Conservation (phyloP, 2,888 invertebrate genomes). For the Oegoconia quadripuncta region DNA sequence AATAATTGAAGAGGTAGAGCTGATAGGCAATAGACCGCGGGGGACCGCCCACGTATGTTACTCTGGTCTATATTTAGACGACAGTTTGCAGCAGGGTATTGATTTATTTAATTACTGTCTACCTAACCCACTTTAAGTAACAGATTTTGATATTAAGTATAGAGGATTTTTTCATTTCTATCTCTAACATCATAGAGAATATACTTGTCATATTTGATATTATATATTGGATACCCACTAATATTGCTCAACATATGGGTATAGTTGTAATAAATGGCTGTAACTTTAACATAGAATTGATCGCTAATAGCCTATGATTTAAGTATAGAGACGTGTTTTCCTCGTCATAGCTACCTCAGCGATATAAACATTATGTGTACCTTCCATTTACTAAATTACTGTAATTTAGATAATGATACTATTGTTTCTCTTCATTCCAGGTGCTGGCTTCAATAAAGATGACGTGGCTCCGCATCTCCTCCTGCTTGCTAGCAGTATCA, state of each 20-base stretch:
- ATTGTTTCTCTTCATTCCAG: conserved; percentile 49
- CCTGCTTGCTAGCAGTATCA: conserved; percentile 49
- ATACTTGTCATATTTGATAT: too few relatives aligned
- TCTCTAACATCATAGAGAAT: too few relatives aligned
- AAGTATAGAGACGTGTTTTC: conserved; percentile 31
- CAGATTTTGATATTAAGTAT: too few relatives aligned
- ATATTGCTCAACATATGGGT: too few relatives aligned
- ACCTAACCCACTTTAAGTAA: too few relatives aligned
- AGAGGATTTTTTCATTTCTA: too few relatives aligned
- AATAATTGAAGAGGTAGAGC: conserved; percentile 55
- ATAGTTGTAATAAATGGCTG: conserved; percentile 36
- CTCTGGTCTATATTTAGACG: conserved; percentile 52
- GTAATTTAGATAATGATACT: not conserved
- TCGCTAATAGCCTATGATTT: conserved; percentile 36
- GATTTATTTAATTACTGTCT: conserved; percentile 42
- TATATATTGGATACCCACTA: too few relatives aligned
- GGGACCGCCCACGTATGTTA: conserved; percentile 41
- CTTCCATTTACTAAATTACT: conserved; percentile 4
- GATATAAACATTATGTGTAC: conserved; percentile 6
- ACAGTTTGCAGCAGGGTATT: conserved; percentile 40
- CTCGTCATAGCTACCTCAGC: conserved; percentile 23
- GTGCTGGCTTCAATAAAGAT: conserved; percentile 53
- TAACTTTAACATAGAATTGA: conserved; percentile 37
- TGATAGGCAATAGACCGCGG: conserved; percentile 47
- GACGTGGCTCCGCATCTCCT: conserved; percentile 47